phyloP scores from a whole-genome alignment of 2,113 vertebrate species.

The Phasianus colchicus region DNA sequence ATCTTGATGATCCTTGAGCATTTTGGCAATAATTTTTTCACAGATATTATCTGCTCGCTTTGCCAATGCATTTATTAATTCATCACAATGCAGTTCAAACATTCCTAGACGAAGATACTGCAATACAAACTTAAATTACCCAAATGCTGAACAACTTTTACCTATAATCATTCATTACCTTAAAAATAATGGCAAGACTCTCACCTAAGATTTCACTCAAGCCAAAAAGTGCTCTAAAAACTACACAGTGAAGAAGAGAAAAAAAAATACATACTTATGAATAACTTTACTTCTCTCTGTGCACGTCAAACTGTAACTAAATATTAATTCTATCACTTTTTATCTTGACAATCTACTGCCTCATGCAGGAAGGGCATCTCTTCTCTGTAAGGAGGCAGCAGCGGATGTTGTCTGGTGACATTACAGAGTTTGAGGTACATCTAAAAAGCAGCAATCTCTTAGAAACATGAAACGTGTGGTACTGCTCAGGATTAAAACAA shows the following conservation, averaged over 20 bases:
- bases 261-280: not conserved
- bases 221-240: not conserved
- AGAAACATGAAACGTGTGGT: not conserved
- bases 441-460: not conserved
- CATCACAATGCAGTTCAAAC: slow-evolving; percentile 88
- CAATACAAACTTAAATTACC: not conserved
- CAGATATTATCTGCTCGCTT: slow-evolving; percentile 80
- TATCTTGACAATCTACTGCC: not conserved
- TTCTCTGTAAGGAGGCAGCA: not conserved
- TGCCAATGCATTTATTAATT: slow-evolving; percentile 81
- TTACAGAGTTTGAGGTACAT: not conserved
- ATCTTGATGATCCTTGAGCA: slow-evolving; percentile 83
- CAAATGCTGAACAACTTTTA: not conserved
- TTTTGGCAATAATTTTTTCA: slow-evolving; percentile 78
- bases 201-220: not conserved
- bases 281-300: not conserved
- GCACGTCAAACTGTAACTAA: not conserved
- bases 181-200: not conserved
- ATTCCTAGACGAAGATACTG: slow-evolving; percentile 86
- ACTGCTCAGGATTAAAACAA: not conserved
- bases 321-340: not conserved
- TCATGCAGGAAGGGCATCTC: not conserved
- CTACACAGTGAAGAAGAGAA: not conserved
- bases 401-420: not conserved
- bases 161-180: not conserved